Evolutionary conservation across 2,888 invertebrate species (phyloP).

Genomic region (Litoditis marina): DNA sequence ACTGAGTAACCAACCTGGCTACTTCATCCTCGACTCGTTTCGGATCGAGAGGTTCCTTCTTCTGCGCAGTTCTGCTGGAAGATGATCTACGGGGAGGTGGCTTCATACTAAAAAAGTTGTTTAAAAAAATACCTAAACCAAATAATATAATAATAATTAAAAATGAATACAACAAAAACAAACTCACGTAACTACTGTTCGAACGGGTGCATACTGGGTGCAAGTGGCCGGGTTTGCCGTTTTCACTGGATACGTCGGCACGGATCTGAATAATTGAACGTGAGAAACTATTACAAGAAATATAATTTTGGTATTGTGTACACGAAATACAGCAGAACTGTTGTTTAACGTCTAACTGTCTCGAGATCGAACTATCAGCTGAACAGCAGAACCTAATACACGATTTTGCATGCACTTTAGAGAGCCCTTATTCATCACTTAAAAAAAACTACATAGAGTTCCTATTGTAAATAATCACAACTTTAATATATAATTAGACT

Average conservation of each 20-base stretch:
- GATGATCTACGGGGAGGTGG: slow-evolving; percentile 9
- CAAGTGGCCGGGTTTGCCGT: slow-evolving; percentile 12
- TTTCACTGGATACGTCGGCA: slow-evolving; percentile 19
- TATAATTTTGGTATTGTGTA: too few species aligned
- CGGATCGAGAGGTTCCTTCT: slow-evolving; percentile 33
- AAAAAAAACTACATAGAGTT: too few species aligned
- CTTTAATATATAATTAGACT: too few species aligned
- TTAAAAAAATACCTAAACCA: not conserved
- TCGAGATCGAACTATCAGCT: too few species aligned
- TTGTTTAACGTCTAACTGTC: too few species aligned
- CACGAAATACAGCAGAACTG: too few species aligned
- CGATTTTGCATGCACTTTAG: too few species aligned
- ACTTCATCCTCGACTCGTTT: slow-evolving; percentile 36
- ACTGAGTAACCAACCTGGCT: slow-evolving; percentile 13
- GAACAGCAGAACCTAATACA: too few species aligned
- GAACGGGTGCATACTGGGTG: slow-evolving; percentile 10
- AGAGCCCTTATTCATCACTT: too few species aligned
- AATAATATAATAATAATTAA: not conserved
- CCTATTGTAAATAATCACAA: too few species aligned
- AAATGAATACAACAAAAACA: not conserved
- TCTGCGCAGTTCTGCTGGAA: slow-evolving; percentile 10
- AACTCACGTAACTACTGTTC: slow-evolving; percentile 15
- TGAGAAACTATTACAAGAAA: too few species aligned
- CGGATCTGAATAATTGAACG: slow-evolving; percentile 9
- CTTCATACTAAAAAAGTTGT: slow-evolving; percentile 1